These are phyloP conservation scores for Allolobophora icterica DNA, from an alignment of 2,888 invertebrate genomes.

Conservation along the genomic window DNA sequence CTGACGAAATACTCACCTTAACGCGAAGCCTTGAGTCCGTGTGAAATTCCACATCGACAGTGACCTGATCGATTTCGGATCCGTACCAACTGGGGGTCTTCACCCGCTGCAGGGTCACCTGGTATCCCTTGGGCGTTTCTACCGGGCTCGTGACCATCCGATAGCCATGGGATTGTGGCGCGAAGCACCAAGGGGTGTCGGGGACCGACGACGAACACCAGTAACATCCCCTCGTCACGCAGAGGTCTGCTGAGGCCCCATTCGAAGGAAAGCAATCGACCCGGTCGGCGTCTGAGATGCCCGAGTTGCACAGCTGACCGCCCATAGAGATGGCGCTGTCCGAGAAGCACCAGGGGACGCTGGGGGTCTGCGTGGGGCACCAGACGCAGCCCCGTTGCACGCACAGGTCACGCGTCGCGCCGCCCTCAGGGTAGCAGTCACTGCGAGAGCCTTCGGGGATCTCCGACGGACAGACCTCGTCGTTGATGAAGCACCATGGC, in stretches of 20 bases:
- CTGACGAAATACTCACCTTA: slow-evolving; percentile 42
- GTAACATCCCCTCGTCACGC: slow-evolving; percentile 42
- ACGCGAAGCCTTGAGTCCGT: slow-evolving; percentile 46
- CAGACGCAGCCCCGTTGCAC: slow-evolving; percentile 42
- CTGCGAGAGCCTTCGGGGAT: slow-evolving; percentile 35
- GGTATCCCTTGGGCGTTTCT: slow-evolving; percentile 36
- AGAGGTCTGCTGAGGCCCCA: slow-evolving; percentile 32
- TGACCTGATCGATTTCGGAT: slow-evolving; percentile 35
- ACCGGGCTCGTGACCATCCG: slow-evolving; percentile 35
- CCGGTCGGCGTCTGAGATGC: slow-evolving; percentile 38
- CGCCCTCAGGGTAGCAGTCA: slow-evolving; percentile 48
- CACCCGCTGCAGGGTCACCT: slow-evolving; percentile 31
- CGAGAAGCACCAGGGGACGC: slow-evolving; percentile 43
- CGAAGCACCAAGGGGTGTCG: slow-evolving; percentile 43
- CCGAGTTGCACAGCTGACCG: slow-evolving; percentile 39
- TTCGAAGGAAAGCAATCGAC: slow-evolving; percentile 43
- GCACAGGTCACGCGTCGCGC: slow-evolving; percentile 41
- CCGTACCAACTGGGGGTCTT: slow-evolving; percentile 43
- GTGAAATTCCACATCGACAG: slow-evolving; percentile 48
- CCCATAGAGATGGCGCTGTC: slow-evolving; percentile 37
- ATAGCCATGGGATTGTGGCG: slow-evolving; percentile 38
- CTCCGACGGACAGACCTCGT: slow-evolving; percentile 38
- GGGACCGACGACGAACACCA: slow-evolving; percentile 35
- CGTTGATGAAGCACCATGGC: slow-evolving; percentile 31
- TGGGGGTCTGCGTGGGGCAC: slow-evolving; percentile 32